A percentile compares a stretch with the other conserved stretches of the same genome.
Evolutionary conservation across 1,140 invertebrate genomes (phyloP).

Genomic region (Drosophila willistoni): DNA sequence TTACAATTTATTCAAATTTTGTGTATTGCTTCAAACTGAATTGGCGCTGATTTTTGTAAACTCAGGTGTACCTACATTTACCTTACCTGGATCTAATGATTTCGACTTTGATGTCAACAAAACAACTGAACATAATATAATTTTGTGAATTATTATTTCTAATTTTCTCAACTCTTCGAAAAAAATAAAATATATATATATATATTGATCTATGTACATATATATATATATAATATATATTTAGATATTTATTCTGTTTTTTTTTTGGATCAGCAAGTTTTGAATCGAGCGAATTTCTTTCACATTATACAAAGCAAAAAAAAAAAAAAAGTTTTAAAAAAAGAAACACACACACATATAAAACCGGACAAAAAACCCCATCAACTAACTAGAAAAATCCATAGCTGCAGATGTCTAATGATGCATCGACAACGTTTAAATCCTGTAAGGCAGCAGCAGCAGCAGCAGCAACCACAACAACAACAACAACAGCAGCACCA

Average conservation of each 20-base stretch:
- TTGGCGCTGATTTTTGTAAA: too few relatives aligned
- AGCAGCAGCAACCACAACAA: not conserved
- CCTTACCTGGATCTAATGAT: not conserved
- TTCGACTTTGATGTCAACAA: not conserved
- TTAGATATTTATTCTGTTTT: not conserved
- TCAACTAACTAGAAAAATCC: not conserved
- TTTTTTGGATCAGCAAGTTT: not conserved
- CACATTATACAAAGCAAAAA: not conserved
- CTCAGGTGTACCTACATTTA: too few relatives aligned
- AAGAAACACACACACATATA: not conserved
- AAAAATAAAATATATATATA: not conserved
- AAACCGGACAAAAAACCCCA: not conserved
- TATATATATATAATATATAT: not conserved
- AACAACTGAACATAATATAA: not conserved
- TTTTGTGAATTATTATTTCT: not conserved
- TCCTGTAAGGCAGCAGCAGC: not conserved
- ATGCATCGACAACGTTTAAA: constrained; percentile 7
- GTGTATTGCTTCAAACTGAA: too few relatives aligned
- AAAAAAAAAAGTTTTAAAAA: not conserved
- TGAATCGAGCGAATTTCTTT: not conserved
- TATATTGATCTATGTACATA: not conserved
- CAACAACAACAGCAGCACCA: not conserved
- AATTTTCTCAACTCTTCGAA: constrained; percentile 2
- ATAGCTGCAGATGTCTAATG: constrained; percentile 4
- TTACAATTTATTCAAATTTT: too few relatives aligned